Evolutionary conservation across 2,113 vertebrate species (phyloP).

Genomic region (Neomonachus schauinslandi): DNA sequence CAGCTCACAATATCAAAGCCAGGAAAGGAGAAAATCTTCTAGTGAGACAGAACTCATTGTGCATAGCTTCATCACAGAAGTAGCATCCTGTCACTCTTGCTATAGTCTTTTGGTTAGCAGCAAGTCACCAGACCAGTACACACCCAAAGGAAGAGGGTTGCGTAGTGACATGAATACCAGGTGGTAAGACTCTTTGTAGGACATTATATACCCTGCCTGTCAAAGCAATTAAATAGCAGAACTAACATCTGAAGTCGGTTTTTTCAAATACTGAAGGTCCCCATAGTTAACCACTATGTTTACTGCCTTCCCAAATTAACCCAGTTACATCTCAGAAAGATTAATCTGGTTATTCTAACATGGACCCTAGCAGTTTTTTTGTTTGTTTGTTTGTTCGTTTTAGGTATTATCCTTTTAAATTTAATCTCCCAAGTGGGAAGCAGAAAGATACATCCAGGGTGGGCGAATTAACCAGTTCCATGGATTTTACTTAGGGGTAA

Average conservation of each 20-base stretch:
- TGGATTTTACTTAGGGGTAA: slow-evolving; percentile 22
- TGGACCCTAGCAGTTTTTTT: background rate
- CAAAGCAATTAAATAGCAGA: background rate
- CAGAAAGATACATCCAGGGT: background rate
- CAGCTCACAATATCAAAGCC: background rate
- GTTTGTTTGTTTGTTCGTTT: background rate
- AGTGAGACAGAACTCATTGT: background rate
- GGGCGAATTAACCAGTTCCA: background rate
- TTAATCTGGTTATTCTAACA: slow-evolving; percentile 36
- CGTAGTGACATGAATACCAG: background rate
- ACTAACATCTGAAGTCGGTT: background rate
- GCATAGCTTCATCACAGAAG: background rate
- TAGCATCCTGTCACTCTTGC: background rate
- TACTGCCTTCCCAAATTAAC: background rate
- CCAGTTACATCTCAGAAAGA: slow-evolving; percentile 5
- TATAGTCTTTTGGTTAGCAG: background rate
- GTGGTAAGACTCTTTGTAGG: background rate
- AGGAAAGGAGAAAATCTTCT: background rate
- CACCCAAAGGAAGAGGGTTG: background rate
- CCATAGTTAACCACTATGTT: background rate
- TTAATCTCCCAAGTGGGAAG: background rate
- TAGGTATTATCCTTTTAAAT: slow-evolving; percentile 18
- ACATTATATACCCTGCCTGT: background rate
- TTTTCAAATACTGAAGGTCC: background rate
- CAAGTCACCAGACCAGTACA: background rate